Base-by-base conservation (phyloP, 2,113 vertebrate genomes). In the Oryzias melastigma region DNA sequence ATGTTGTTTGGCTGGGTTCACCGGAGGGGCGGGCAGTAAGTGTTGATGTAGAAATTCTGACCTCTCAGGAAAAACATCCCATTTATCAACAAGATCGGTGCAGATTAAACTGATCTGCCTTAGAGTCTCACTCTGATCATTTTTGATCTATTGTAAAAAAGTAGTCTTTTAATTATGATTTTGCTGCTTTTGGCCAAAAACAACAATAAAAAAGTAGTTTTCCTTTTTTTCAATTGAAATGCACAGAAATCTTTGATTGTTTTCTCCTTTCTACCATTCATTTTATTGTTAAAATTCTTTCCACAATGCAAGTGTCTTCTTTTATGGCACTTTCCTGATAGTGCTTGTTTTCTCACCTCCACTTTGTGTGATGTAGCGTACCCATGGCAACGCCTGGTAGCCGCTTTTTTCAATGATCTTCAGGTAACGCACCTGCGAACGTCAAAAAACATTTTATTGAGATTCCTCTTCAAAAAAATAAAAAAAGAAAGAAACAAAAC, bases 361-460 rank as follows among this genome's bases (percentile, higher is more conserved):
- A 64, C 92, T 93, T 69, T 93, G 92, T 47, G 92, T 93, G 73
- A 93, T 93, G 75, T 93, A 93, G 54, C 92, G 90, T 44, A 93
- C 92, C 92, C 92, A 93, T 1, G 92, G 92, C 69, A 93, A 80
- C 0, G 92, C 92, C 62, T 92, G 90, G 77, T 93, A 93, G 29
- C 92, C 92, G 29, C 91, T 93, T 87, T 93, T 93, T 82, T 93
- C 92, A 52, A 93, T 93, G 73, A 93, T 93, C 86, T 93, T 93
- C 43, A 93, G 82, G 82, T 93, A 93, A 67, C 92, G 91, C 40
- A 93, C 92, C 92, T 93, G 53, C n/a, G 25, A 44, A 81, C 52
- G 60, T 63, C 42, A 64, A 41, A 46, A 47, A 50, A 18, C 52
- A 47, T 62, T 44, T 49, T 13, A 59, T 25, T 61, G 35, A 54